Evolutionary conservation across 2,888 invertebrate genomes (phyloP).

Genomic region (Ichneumoninae sp.): DNA sequence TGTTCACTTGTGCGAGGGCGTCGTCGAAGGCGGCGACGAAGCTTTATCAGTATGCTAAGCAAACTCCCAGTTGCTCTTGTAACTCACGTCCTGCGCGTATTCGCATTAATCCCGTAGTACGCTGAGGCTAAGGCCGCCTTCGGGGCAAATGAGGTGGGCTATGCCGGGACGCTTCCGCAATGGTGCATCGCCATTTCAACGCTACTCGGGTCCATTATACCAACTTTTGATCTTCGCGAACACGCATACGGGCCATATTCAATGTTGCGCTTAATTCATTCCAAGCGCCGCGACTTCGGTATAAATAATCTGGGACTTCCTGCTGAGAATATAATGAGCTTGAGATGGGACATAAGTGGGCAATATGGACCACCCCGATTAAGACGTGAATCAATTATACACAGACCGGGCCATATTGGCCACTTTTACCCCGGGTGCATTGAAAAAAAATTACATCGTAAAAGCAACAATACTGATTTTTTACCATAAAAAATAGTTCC

Average conservation of each 20-base stretch:
- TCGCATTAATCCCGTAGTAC: conserved; percentile 59
- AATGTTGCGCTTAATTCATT: neutral
- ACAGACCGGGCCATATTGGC: neutral
- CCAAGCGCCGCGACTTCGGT: neutral
- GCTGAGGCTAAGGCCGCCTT: conserved; percentile 13
- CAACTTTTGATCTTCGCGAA: conserved; percentile 32
- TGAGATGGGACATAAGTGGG: neutral
- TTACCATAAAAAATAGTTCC: too few relatives aligned
- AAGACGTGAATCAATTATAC: neutral
- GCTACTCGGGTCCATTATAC: conserved; percentile 28
- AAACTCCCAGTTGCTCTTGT: conserved; percentile 61
- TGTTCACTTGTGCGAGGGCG: conserved; percentile 32
- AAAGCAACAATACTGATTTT: too few relatives aligned
- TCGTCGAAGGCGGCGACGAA: conserved; percentile 36
- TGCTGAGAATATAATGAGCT: neutral
- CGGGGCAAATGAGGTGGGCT: conserved; percentile 47
- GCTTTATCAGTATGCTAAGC: conserved; percentile 67
- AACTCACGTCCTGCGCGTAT: conserved; percentile 53
- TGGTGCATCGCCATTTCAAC: conserved; percentile 54
- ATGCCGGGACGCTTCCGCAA: conserved; percentile 23
- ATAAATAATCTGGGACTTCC: neutral
- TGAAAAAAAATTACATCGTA: too few relatives aligned
- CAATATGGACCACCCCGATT: neutral
- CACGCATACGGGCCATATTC: neutral
- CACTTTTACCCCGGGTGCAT: neutral